phyloP scores from a whole-genome alignment of 2,113 vertebrate genomes.

The Irena cyanogastra region DNA sequence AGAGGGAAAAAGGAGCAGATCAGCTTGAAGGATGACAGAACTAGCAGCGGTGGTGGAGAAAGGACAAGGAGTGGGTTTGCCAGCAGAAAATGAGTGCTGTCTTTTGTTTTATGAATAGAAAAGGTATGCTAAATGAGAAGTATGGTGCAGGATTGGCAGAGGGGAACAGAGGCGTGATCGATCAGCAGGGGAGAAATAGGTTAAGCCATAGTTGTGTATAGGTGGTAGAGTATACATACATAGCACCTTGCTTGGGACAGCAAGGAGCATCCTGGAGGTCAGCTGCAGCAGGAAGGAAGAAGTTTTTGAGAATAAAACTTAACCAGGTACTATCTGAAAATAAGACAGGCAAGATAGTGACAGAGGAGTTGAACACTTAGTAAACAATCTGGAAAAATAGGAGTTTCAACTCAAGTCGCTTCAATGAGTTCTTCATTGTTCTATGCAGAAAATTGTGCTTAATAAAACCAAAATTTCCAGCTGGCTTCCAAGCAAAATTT shows the following conservation, averaged over 20 bases:
- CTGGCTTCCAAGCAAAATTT: background rate
- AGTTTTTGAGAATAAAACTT: background rate
- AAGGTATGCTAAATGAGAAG: background rate
- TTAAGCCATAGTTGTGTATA: background rate
- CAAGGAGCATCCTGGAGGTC: background rate
- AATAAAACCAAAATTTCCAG: background rate
- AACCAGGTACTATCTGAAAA: background rate
- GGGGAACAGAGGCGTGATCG: background rate
- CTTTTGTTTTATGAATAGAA: background rate
- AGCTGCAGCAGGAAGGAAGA: background rate
- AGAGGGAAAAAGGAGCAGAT: background rate
- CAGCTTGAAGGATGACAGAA: background rate
- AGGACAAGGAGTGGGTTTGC: background rate
- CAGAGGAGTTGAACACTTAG: background rate
- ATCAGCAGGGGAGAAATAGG: background rate
- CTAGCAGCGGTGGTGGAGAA: background rate
- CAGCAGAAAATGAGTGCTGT: background rate
- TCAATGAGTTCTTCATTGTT: background rate
- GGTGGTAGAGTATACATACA: background rate
- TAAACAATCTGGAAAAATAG: background rate
- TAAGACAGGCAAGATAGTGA: background rate
- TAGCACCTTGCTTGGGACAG: background rate
- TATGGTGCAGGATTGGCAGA: background rate
- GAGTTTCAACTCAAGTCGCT: background rate
- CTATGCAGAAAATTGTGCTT: background rate